phyloP scores from a whole-genome alignment of 2,888 invertebrate genomes.

The Nemotelus pantherinus region DNA sequence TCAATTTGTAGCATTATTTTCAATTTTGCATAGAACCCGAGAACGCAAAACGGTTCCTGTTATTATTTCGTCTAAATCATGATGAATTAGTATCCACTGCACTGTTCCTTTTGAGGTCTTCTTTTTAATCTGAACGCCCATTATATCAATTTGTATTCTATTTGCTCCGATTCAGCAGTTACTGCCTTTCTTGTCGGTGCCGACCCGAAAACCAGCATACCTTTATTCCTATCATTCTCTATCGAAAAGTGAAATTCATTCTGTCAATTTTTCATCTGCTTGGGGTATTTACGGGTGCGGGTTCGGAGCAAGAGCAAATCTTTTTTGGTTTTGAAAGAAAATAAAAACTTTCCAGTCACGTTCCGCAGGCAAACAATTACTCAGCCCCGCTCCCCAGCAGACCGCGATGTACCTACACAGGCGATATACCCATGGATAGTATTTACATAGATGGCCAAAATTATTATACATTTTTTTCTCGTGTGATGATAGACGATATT shows the following conservation, averaged over 20 bases:
- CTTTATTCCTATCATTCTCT: conserved; percentile 4
- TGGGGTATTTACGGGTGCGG: background rate
- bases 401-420: conserved; percentile 25
- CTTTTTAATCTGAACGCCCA: conserved; percentile 36
- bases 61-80: conserved; percentile 42
- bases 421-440: conserved; percentile 40
- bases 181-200: conserved; percentile 19
- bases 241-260: conserved; percentile 41
- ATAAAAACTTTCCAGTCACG: conserved; percentile 41
- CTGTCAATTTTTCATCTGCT: conserved; percentile 43
- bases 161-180: conserved; percentile 41
- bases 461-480: conserved; percentile 29
- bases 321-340: conserved; percentile 12
- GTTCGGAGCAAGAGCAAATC: conserved; percentile 12
- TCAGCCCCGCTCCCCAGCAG: conserved; percentile 1
- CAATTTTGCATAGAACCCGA: background rate
- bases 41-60: conserved; percentile 10
- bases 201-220: conserved; percentile 10
- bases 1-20: background rate
- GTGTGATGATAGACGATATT: conserved; percentile 33
- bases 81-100: conserved; percentile 37
- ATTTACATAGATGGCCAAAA: conserved; percentile 41
- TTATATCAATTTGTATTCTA: conserved; percentile 44
- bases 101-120: conserved; percentile 22
- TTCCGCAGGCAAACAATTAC: conserved; percentile 40